Evolutionary conservation across 2,888 invertebrate genomes (phyloP).

Genomic region (Aphidius colemani): DNA sequence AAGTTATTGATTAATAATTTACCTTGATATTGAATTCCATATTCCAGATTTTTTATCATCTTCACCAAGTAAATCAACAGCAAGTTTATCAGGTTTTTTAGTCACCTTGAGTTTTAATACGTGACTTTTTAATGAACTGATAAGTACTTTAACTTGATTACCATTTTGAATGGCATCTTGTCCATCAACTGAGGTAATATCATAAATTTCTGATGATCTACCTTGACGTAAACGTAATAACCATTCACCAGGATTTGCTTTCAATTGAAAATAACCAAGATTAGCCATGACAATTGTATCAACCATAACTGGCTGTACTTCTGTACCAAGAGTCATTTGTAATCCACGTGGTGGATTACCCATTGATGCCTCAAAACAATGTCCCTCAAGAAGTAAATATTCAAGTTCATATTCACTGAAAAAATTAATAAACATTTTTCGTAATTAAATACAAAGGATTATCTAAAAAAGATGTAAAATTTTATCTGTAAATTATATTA

Average conservation of each 20-base stretch:
- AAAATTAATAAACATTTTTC: too few relatives aligned
- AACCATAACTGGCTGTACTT: slow-evolving; percentile 75
- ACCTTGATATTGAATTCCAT: slow-evolving; percentile 96
- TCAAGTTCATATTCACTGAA: slow-evolving; percentile 94
- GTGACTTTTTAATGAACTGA: slow-evolving; percentile 84
- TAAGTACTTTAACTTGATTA: slow-evolving; percentile 70
- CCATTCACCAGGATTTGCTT: slow-evolving; percentile 98
- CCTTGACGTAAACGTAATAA: slow-evolving; percentile 86
- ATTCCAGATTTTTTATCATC: slow-evolving; percentile 76
- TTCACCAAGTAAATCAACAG: slow-evolving; percentile 85
- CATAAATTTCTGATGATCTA: slow-evolving; percentile 92
- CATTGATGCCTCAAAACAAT: slow-evolving; percentile 90
- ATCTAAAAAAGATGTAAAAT: too few relatives aligned
- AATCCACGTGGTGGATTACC: slow-evolving; percentile 96
- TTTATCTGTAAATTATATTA: too few relatives aligned
- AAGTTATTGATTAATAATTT: slow-evolving; percentile 29
- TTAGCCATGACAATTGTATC: slow-evolving; percentile 99
- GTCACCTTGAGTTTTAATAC: slow-evolving; percentile 89
- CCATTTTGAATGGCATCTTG: slow-evolving; percentile 61
- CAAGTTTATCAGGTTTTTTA: slow-evolving; percentile 87
- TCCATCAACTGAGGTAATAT: slow-evolving; percentile 69
- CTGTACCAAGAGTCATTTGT: slow-evolving; percentile 92
- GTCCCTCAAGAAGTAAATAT: slow-evolving; percentile 91
- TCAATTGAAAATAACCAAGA: slow-evolving; percentile 96
- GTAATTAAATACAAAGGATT: neutral